These are phyloP conservation scores for Mythimna lalbum DNA, from an alignment of 2,888 invertebrate species.

Conservation along the genomic window DNA sequence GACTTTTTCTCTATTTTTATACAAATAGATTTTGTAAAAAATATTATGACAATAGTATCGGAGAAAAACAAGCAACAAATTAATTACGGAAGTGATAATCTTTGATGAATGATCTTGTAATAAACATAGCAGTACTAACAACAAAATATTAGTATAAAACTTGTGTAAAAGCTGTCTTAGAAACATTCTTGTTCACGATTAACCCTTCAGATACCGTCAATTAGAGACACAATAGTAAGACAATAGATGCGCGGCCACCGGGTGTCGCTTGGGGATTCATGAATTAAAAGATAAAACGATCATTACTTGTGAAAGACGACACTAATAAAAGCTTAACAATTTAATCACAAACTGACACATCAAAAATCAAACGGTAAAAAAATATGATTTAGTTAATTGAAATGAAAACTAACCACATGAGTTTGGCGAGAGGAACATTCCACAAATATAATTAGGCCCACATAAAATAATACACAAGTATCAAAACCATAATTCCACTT, in stretches of 20 bases:
- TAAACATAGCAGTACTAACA: background rate
- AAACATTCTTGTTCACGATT: background rate
- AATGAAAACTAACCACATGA: conserved; percentile 50
- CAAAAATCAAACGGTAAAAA: conserved; percentile 46
- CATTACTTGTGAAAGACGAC: background rate
- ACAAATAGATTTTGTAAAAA: no score
- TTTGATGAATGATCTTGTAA: background rate
- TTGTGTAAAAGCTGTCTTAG: background rate
- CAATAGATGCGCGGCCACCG: no score
- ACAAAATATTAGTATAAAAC: background rate
- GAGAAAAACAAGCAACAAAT: no score
- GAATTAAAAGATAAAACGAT: no score
- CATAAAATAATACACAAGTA: conserved; percentile 58
- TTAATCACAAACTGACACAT: conserved; percentile 29
- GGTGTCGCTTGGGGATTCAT: no score
- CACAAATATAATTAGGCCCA: conserved; percentile 57
- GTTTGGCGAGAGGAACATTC: conserved; percentile 60
- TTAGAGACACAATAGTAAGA: no score
- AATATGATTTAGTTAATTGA: conserved; percentile 48
- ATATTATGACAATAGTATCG: no score
- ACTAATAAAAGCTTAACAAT: conserved; percentile 10
- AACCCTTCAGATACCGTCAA: no score
- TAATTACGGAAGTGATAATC: background rate
- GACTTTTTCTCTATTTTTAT: no score
- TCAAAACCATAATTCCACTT: conserved; percentile 63